A percentile compares a stretch with the other conserved stretches of the same genome.
phyloP scores from a whole-genome alignment of 2,888 invertebrate species.

The Oscheius sp. region DNA sequence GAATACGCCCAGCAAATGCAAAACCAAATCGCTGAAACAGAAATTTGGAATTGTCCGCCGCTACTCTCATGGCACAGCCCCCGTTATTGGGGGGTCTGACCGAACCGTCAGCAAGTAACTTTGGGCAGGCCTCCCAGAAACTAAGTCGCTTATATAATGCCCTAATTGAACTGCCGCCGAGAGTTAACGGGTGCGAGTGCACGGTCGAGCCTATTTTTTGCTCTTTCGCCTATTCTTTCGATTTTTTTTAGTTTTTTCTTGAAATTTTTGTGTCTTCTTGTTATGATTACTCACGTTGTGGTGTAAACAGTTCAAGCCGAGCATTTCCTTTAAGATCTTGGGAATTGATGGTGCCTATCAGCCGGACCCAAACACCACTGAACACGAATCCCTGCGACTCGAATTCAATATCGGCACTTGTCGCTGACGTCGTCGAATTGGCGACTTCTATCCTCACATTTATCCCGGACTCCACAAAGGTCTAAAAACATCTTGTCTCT shows the following conservation, averaged over 20 bases:
- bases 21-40: too few species aligned
- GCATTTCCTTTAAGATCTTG: conserved; percentile 43
- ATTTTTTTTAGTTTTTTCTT: too few species aligned
- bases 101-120: too few species aligned
- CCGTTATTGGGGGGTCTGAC: too few species aligned
- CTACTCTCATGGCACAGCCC: too few species aligned
- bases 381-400: conserved; percentile 44
- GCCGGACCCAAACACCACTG: conserved; percentile 48
- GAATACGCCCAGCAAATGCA: too few species aligned
- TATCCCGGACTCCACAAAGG: conserved; percentile 47
- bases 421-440: conserved; percentile 2
- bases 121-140: too few species aligned
- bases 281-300: conserved; percentile 1
- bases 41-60: too few species aligned
- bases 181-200: too few species aligned
- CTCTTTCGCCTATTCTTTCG: background rate
- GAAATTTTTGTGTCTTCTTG: background rate
- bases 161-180: too few species aligned
- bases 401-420: conserved; percentile 22
- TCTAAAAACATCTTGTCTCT: conserved; percentile 36
- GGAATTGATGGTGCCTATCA: conserved; percentile 39
- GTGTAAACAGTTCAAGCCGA: conserved; percentile 38
- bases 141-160: too few species aligned
- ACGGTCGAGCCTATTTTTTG: too few species aligned
- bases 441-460: conserved; percentile 46